phyloP scores from a whole-genome alignment of 2,113 vertebrate genomes.

The Lophotis ruficrista region DNA sequence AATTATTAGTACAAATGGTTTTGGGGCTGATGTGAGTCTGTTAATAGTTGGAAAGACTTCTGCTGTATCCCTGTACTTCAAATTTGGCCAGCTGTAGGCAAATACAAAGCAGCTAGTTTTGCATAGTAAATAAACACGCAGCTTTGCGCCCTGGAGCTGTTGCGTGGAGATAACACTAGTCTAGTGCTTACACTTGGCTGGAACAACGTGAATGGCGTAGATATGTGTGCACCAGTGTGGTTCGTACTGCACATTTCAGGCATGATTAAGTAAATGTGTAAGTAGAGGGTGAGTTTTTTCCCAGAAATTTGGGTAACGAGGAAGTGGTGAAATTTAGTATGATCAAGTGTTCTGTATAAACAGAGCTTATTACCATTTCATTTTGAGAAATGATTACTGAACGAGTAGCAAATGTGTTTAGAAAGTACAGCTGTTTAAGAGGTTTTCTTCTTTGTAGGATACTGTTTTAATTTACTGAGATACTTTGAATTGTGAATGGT shows the following conservation, averaged over 20 bases:
- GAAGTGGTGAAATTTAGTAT: slow-evolving; percentile 43
- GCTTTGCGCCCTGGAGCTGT: neutral
- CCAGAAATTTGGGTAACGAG: slow-evolving; percentile 24
- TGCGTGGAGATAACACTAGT: slow-evolving; percentile 32
- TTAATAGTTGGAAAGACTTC: neutral
- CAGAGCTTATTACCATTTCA: neutral
- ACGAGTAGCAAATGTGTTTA: neutral
- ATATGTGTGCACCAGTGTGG: neutral
- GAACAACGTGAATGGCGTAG: neutral
- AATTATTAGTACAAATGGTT: neutral
- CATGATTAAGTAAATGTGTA: neutral
- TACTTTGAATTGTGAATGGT: slow-evolving; percentile 45
- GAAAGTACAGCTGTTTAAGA: neutral
- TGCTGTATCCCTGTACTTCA: neutral
- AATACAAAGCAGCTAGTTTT: neutral
- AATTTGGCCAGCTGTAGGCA: neutral
- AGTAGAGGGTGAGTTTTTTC: neutral
- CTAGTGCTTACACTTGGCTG: neutral
- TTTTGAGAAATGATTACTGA: neutral
- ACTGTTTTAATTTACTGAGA: slow-evolving; percentile 31
- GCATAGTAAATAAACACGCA: neutral
- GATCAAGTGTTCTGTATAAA: neutral
- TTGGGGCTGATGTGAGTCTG: neutral
- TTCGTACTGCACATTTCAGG: neutral
- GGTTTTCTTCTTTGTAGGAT: neutral